Evolutionary conservation across 53 echinoderm and acorn worm genomes (phyloP).

Genomic region (Paelopatides confundens): DNA sequence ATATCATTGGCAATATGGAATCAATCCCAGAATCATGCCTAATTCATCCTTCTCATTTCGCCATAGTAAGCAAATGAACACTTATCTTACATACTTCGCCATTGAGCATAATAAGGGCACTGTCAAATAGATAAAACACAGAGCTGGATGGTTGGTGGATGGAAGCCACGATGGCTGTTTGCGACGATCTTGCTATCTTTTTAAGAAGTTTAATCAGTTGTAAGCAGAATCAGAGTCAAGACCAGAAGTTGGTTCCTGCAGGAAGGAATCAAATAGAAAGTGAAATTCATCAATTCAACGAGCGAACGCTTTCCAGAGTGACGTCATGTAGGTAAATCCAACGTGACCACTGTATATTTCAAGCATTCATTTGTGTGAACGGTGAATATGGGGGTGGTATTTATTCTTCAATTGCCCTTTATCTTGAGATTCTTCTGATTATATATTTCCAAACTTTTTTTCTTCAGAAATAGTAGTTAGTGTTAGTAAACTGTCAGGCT

Average conservation of each 20-base stretch:
- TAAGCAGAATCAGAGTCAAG: constrained; percentile 84
- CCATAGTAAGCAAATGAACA: too few relatives aligned
- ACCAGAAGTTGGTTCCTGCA: constrained; percentile 90
- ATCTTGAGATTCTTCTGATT: too few relatives aligned
- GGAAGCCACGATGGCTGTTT: constrained; percentile 77
- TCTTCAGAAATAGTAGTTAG: too few relatives aligned
- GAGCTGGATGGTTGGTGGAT: constrained; percentile 94
- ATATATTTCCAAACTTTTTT: too few relatives aligned
- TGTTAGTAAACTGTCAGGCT: too few relatives aligned
- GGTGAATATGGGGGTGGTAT: too few relatives aligned
- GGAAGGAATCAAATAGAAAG: not conserved
- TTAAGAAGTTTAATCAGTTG: constrained; percentile 69
- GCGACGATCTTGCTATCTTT: constrained; percentile 59
- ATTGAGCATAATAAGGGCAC: constrained; percentile 65
- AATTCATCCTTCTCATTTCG: too few relatives aligned
- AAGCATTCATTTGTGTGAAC: too few relatives aligned
- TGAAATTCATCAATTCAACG: not conserved
- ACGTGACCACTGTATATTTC: not conserved
- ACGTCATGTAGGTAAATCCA: not conserved
- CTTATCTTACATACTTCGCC: constrained; percentile 76
- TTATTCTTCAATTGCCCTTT: too few relatives aligned
- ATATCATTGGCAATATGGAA: too few relatives aligned
- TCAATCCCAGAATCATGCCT: too few relatives aligned
- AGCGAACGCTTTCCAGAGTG: too few relatives aligned
- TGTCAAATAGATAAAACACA: constrained; percentile 82